Conservation (phyloP, 2,113 vertebrate species). For the Anoura caudifer region DNA sequence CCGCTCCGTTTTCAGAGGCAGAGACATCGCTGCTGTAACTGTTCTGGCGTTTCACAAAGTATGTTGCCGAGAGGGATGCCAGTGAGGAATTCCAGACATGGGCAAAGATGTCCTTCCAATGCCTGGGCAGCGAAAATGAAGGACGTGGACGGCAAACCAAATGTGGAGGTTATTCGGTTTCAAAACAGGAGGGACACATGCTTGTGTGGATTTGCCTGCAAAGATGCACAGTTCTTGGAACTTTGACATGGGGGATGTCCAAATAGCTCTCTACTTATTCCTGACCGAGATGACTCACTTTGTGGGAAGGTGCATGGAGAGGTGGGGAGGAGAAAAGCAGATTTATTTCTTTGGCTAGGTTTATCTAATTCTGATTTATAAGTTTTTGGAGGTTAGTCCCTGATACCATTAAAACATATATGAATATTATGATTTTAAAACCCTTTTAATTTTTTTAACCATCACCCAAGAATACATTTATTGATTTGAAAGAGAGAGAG, state of each 20-base stretch:
- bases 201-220: not conserved
- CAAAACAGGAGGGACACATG: not conserved
- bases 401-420: not conserved
- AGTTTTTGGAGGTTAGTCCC: not conserved
- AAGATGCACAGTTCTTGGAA: not conserved
- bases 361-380: not conserved
- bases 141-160: not conserved
- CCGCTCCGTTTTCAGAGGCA: not conserved
- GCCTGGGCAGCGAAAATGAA: not conserved
- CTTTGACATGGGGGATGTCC: not conserved
- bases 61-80: not conserved
- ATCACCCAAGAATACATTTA: too few relatives aligned
- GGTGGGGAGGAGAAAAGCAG: not conserved
- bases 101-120: not conserved
- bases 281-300: not conserved
- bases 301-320: not conserved
- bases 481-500: too few relatives aligned
- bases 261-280: not conserved
- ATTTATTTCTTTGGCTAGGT: not conserved
- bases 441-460: not conserved
- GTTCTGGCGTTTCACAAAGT: not conserved
- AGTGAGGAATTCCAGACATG: not conserved
- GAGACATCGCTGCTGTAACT: not conserved
- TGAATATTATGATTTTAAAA: not conserved
- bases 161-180: not conserved